Conservation (phyloP, 1,140 invertebrate genomes). For the Drosophila persimilis region DNA sequence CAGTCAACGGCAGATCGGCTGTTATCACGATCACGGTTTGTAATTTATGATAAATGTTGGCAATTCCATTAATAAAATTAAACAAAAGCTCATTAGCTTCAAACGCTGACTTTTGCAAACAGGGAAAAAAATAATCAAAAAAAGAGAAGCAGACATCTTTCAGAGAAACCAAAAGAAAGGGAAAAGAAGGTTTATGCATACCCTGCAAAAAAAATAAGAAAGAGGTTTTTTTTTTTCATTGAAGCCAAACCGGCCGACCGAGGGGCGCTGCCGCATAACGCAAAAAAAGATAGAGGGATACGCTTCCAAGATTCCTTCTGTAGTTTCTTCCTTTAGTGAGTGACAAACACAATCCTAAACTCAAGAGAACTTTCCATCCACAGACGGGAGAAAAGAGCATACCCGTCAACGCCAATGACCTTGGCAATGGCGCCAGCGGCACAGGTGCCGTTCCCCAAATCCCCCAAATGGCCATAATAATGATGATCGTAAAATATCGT, state of each 20-base stretch:
- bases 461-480: constrained; percentile 44
- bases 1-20: constrained; percentile 32
- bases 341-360: too few relatives aligned
- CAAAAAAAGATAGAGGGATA: too few relatives aligned
- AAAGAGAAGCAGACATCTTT: constrained; percentile 31
- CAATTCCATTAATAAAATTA: constrained; percentile 81
- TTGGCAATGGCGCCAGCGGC: constrained; percentile 52
- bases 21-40: constrained; percentile 78
- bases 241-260: too few relatives aligned
- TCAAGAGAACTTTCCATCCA: too few relatives aligned
- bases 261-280: too few relatives aligned
- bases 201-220: not conserved
- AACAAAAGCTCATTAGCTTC: constrained; percentile 75
- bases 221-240: too few relatives aligned
- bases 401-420: constrained; percentile 29
- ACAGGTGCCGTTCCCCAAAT: constrained; percentile 54
- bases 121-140: not conserved
- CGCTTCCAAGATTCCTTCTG: too few relatives aligned
- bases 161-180: not conserved
- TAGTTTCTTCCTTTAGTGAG: too few relatives aligned
- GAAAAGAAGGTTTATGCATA: not conserved
- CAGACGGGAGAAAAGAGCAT: not conserved
- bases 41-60: constrained; percentile 80
- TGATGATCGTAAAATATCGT: constrained; percentile 55
- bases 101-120: constrained; percentile 47